phyloP scores from a whole-genome alignment of 1,140 invertebrate species.

The Notospermus geniculatus region DNA sequence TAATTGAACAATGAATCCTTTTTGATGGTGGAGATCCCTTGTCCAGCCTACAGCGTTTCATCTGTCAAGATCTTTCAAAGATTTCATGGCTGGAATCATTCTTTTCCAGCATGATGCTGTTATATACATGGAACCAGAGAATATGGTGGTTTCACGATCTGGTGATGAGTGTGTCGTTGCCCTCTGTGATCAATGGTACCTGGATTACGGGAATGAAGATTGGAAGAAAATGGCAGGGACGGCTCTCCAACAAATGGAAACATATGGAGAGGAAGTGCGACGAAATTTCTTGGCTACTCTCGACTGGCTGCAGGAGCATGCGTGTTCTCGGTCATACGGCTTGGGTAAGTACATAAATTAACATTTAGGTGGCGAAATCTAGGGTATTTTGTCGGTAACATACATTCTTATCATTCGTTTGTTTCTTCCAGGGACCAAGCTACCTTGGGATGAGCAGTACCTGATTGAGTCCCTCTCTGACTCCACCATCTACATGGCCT shows the following conservation, averaged over 20 bases:
- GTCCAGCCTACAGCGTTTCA: no score
- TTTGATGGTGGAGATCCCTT: no score
- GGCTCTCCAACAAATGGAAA: constrained; percentile 75
- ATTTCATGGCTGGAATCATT: no score
- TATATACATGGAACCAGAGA: constrained; percentile 97
- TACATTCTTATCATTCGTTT: not conserved
- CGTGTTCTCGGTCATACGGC: constrained; percentile 96
- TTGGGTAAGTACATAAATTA: constrained; percentile 67
- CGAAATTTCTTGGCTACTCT: constrained; percentile 88
- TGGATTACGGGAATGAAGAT: constrained; percentile 88
- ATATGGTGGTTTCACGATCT: constrained; percentile 91
- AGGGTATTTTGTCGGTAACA: not conserved
- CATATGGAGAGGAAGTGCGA: constrained; percentile 90
- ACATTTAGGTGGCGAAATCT: not conserved
- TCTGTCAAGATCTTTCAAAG: not conserved
- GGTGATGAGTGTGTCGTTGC: constrained; percentile 98
- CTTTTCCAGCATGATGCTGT: constrained; percentile 67
- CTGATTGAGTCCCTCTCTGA: constrained; percentile 98
- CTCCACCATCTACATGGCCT: constrained; percentile 99
- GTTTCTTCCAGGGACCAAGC: constrained; percentile 71
- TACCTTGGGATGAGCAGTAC: constrained; percentile 97
- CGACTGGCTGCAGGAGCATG: constrained; percentile 97
- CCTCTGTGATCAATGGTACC: constrained; percentile 96
- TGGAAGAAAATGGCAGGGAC: constrained; percentile 80
- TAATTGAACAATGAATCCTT: no score